Evolutionary conservation across 2,113 vertebrate genomes (phyloP).

Genomic region (Sceloporus tristichus): DNA sequence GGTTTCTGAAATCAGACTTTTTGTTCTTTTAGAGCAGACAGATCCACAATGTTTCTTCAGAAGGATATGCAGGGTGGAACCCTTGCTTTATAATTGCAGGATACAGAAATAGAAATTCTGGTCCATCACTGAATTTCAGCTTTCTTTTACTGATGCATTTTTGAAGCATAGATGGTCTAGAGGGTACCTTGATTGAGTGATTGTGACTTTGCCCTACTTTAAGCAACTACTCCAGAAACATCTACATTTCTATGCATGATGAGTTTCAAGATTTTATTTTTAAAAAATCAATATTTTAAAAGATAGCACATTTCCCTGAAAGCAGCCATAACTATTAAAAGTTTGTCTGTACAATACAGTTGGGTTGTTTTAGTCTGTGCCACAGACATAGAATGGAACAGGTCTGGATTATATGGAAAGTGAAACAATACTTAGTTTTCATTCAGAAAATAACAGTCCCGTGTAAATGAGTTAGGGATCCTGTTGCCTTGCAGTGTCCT

Average conservation of each 20-base stretch:
- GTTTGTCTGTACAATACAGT: neutral
- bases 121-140: neutral
- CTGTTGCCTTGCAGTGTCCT: neutral
- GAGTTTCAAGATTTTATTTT: slow-evolving; percentile 2
- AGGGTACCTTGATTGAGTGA: slow-evolving; percentile 18
- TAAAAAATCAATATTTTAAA: slow-evolving; percentile 18
- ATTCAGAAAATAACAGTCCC: neutral
- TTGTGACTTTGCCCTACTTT: slow-evolving; percentile 20
- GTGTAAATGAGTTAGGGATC: neutral
- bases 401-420: neutral
- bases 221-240: neutral
- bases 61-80: slow-evolving; percentile 14
- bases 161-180: slow-evolving; percentile 5
- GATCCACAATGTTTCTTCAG: neutral
- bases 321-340: neutral
- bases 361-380: neutral
- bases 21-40: slow-evolving; percentile 12
- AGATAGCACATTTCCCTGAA: neutral
- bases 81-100: slow-evolving; percentile 34
- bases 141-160: slow-evolving; percentile 33
- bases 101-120: slow-evolving; percentile 11
- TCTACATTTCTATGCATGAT: neutral
- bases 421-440: neutral
- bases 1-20: slow-evolving; percentile 39
- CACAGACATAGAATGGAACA: neutral